phyloP scores from a whole-genome alignment of 2,888 invertebrate species.

The Cheilosia impressa region DNA sequence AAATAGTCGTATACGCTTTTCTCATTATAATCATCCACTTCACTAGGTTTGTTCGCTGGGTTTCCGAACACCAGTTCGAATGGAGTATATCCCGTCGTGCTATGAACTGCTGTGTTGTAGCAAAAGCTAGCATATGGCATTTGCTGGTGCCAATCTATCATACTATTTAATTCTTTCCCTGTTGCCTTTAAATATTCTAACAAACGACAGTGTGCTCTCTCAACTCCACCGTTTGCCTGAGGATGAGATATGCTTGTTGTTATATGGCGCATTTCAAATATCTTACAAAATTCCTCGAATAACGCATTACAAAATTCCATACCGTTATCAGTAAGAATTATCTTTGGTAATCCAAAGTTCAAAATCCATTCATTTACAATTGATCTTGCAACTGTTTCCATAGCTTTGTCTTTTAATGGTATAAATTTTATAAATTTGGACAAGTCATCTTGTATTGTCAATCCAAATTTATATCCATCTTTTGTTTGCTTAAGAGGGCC shows the following conservation, averaged over 20 bases:
- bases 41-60: constrained; percentile 22
- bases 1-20: constrained; percentile 27
- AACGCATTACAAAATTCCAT: constrained; percentile 25
- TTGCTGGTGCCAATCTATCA: constrained; percentile 16
- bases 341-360: constrained; percentile 13
- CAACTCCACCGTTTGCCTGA: constrained; percentile 35
- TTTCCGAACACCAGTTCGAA: constrained; percentile 27
- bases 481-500: constrained; percentile 35
- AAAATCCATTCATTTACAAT: constrained; percentile 19
- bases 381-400: background rate
- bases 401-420: constrained; percentile 8
- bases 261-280: constrained; percentile 26
- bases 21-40: constrained; percentile 7
- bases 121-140: constrained; percentile 44
- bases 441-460: background rate
- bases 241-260: constrained; percentile 42
- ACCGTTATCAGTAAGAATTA: constrained; percentile 22
- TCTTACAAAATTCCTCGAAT: constrained; percentile 26
- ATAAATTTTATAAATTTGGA: constrained; percentile 4
- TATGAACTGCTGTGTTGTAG: constrained; percentile 40
- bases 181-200: constrained; percentile 47
- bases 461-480: constrained; percentile 34
- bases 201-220: constrained; percentile 30
- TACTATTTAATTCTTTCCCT: constrained; percentile 27
- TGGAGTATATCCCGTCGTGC: constrained; percentile 34